A percentile compares a stretch with the other conserved stretches of the same genome.
Evolutionary conservation across 2,113 vertebrate genomes (phyloP).

Genomic region (Hemiprocne comata): DNA sequence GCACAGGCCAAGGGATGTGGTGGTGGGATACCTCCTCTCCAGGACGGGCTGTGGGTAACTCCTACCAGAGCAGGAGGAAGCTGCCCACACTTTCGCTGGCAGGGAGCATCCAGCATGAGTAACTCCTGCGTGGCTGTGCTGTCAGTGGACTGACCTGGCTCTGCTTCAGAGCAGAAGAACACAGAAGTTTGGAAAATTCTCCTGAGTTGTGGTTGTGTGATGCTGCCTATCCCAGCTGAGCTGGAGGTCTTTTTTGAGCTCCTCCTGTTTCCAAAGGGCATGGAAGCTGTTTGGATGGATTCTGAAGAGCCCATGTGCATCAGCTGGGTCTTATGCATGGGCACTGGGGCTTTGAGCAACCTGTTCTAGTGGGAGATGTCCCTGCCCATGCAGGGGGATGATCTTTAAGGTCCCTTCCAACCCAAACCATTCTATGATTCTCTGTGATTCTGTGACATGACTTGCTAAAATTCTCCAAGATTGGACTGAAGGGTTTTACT

Average conservation of each 20-base stretch:
- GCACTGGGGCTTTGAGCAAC: too few relatives aligned
- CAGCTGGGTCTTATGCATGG: background rate
- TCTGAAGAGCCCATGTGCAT: background rate
- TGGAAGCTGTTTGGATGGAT: background rate
- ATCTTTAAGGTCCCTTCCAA: too few relatives aligned
- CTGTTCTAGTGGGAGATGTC: too few relatives aligned
- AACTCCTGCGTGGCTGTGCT: background rate
- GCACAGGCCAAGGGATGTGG: background rate
- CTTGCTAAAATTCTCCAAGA: background rate
- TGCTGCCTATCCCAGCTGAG: background rate
- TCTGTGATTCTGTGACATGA: too few relatives aligned
- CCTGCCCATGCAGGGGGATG: too few relatives aligned
- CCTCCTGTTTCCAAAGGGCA: rapidly evolving
- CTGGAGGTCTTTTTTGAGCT: background rate
- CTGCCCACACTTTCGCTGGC: background rate
- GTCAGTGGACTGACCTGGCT: background rate
- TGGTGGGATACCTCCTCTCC: background rate
- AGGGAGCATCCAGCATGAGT: background rate
- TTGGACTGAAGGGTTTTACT: background rate
- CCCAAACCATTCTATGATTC: too few relatives aligned
- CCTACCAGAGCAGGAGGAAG: background rate
- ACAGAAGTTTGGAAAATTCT: background rate
- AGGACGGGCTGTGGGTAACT: background rate
- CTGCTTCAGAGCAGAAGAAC: background rate
- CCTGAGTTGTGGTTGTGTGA: background rate